Conservation (phyloP, 1,140 invertebrate species). For the Sesamia nonagrioides region DNA sequence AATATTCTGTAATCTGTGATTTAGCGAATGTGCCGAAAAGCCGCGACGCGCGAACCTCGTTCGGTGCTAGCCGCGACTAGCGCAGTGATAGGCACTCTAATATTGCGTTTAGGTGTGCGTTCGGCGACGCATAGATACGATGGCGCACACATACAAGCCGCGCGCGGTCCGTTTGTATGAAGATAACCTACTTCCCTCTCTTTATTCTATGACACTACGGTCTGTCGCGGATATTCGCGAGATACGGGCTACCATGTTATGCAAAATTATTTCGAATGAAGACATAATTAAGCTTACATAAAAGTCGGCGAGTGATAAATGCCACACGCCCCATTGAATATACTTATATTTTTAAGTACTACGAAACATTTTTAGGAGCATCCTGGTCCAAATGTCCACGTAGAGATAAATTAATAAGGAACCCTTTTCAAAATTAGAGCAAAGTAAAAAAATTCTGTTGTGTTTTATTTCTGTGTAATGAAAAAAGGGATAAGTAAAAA, state of each 20-base stretch:
- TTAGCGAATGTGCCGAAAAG: too few relatives aligned
- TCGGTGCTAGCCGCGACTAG: too few relatives aligned
- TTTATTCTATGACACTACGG: too few relatives aligned
- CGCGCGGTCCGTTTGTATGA: too few relatives aligned
- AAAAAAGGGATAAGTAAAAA: not conserved
- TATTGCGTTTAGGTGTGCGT: too few relatives aligned
- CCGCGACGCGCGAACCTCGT: too few relatives aligned
- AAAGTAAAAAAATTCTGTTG: not conserved
- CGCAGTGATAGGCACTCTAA: too few relatives aligned
- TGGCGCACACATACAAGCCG: too few relatives aligned
- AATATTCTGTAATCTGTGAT: too few relatives aligned
- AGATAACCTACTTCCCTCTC: too few relatives aligned
- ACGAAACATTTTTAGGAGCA: not conserved
- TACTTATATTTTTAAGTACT: not conserved
- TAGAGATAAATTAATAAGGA: conserved; percentile 13
- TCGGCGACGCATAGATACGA: too few relatives aligned
- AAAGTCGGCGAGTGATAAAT: conserved; percentile 6
- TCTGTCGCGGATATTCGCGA: not conserved
- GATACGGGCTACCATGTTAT: not conserved
- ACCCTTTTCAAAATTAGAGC: conserved; percentile 1
- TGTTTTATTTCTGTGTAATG: not conserved
- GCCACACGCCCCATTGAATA: conserved; percentile 2
- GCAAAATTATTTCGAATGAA: conserved; percentile 16
- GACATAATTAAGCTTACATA: conserved; percentile 11
- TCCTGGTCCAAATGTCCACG: not conserved